Percentiles rank a stretch among this genome's conserved stretches.
Conservation (phyloP, 2,888 invertebrate species). For the Pandemis cinnamomeana region DNA sequence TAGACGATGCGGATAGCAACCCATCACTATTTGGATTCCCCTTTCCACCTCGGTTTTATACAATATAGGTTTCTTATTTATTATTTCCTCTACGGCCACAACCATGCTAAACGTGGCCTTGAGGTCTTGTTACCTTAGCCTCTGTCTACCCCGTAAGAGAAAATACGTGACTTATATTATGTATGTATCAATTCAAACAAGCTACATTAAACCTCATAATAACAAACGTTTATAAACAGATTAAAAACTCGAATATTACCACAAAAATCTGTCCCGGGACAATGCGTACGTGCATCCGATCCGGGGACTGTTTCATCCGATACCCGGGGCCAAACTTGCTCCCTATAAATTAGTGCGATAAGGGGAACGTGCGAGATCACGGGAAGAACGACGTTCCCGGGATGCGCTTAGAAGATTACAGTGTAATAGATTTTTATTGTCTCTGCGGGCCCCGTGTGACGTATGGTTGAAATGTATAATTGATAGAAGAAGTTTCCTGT, state of each 20-base stretch:
- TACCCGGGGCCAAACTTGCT: constrained; percentile 14
- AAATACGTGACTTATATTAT: too few relatives aligned
- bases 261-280: background rate
- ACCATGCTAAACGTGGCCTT: too few relatives aligned
- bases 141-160: too few relatives aligned
- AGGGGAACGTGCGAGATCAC: constrained; percentile 30
- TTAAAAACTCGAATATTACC: constrained; percentile 2
- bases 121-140: too few relatives aligned
- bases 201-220: background rate
- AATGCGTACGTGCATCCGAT: constrained; percentile 17
- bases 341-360: constrained; percentile 39
- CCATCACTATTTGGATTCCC: too few relatives aligned
- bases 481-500: too few relatives aligned
- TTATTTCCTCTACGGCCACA: too few relatives aligned
- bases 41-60: too few relatives aligned
- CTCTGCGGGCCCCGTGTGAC: background rate
- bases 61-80: too few relatives aligned
- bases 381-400: constrained; percentile 13
- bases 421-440: constrained; percentile 38
- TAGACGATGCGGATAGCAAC: too few relatives aligned
- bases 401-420: constrained; percentile 30
- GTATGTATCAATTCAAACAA: too few relatives aligned
- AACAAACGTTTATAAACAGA: background rate
- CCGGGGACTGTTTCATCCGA: constrained; percentile 18
- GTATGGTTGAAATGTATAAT: too few relatives aligned